Percentiles rank a stretch among this genome's conserved stretches.
phyloP scores from a whole-genome alignment of 1,140 invertebrate genomes.

The Diprion similis region DNA sequence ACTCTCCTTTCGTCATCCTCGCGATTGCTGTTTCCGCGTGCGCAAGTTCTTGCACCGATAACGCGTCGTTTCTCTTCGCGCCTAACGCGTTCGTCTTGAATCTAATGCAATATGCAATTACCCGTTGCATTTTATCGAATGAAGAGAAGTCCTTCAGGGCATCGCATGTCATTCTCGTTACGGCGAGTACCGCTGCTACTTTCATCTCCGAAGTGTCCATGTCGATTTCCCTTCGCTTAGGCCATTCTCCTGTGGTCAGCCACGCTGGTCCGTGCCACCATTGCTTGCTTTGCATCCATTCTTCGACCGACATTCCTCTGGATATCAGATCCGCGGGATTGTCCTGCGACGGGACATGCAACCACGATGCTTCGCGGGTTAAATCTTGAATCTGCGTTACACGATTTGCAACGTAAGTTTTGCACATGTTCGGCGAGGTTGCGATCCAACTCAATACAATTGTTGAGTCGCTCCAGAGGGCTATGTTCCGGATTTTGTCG shows the following conservation, averaged over 20 bases:
- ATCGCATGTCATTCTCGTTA: too few species aligned
- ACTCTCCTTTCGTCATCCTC: not conserved
- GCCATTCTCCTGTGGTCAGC: conserved; percentile 4
- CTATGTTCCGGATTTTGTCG: conserved; percentile 31
- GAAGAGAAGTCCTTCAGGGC: not conserved
- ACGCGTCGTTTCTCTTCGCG: not conserved
- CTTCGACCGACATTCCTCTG: conserved; percentile 18
- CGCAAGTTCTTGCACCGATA: not conserved
- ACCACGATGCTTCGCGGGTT: conserved; percentile 15
- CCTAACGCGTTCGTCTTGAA: not conserved
- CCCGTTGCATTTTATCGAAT: conserved; percentile 9
- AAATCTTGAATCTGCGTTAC: conserved; percentile 24
- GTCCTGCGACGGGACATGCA: conserved; percentile 26
- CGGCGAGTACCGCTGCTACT: not conserved
- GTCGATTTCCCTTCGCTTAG: not conserved
- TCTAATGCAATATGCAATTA: conserved; percentile 17
- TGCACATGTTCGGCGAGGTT: conserved; percentile 40
- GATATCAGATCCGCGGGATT: conserved; percentile 37
- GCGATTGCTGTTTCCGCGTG: conserved; percentile 6
- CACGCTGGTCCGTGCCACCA: conserved; percentile 14
- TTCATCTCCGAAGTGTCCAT: not conserved
- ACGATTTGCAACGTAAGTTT: conserved; percentile 44
- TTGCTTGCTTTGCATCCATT: not conserved
- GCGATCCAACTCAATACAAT: conserved; percentile 50
- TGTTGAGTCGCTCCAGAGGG: conserved; percentile 53